Conservation (phyloP, 1,140 invertebrate genomes). For the Caenorhabditis briggsae region DNA sequence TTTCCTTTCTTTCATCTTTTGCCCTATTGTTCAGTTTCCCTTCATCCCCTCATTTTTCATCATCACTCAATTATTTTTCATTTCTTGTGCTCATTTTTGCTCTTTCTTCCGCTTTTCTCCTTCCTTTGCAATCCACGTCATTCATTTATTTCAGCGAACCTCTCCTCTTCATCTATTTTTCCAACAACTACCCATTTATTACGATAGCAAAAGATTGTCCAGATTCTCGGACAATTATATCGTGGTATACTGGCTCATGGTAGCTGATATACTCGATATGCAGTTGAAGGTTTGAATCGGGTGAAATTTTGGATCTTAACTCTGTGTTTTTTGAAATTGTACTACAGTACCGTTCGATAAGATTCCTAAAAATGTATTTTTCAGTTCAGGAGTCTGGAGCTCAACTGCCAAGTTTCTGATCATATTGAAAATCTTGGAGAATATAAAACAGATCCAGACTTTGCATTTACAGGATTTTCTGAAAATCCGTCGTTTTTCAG, state of each 20-base stretch:
- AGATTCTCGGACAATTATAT: slow-evolving; percentile 8
- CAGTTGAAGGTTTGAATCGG: slow-evolving; percentile 38
- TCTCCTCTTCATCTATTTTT: slow-evolving; percentile 30
- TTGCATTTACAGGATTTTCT: no score
- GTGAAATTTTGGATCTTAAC: neutral
- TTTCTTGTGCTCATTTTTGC: neutral
- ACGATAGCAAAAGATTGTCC: slow-evolving; percentile 32
- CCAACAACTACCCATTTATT: neutral
- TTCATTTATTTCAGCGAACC: slow-evolving; percentile 35
- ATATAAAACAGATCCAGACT: no score
- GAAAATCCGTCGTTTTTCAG: no score
- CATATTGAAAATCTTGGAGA: no score
- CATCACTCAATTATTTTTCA: slow-evolving; percentile 49
- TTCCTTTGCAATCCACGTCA: neutral
- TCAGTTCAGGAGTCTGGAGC: no score
- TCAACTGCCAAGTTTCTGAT: no score
- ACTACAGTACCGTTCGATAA: no score
- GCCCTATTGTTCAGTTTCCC: neutral
- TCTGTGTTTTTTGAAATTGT: no score
- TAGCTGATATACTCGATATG: slow-evolving; percentile 55
- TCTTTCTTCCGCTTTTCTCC: neutral
- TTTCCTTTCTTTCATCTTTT: neutral
- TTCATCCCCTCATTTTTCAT: slow-evolving; percentile 29
- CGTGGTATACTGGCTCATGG: slow-evolving; percentile 55
- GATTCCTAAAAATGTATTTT: no score